Conservation (phyloP, 2,113 vertebrate species). For the Megaceryle maxima region DNA sequence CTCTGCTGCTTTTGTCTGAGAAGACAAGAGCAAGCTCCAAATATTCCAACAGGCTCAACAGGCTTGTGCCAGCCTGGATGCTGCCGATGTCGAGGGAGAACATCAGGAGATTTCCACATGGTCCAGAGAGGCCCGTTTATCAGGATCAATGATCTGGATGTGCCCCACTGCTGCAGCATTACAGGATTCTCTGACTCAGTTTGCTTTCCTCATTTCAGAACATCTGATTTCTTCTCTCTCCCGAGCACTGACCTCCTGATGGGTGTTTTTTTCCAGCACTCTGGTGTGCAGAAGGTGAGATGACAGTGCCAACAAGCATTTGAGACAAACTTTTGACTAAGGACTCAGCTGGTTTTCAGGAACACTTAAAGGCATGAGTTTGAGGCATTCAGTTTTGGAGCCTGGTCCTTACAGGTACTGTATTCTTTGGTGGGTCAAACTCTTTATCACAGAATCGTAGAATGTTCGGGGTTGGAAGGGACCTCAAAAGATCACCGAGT, state of each 20-base stretch:
- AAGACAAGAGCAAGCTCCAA: background rate
- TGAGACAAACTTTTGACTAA: background rate
- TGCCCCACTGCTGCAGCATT: background rate
- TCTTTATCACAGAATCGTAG: no score
- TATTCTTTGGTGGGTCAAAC: background rate
- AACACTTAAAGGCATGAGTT: background rate
- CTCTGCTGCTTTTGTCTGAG: constrained; percentile 25
- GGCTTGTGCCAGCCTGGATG: background rate
- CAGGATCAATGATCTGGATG: background rate
- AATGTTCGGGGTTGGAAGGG: no score
- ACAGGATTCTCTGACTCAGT: background rate
- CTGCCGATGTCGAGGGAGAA: background rate
- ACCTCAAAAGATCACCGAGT: no score
- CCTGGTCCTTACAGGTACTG: background rate
- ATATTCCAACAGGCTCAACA: background rate
- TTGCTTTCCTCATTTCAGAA: background rate
- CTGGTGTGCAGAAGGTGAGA: background rate
- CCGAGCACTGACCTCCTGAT: background rate
- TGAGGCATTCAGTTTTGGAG: background rate
- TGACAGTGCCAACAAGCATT: background rate
- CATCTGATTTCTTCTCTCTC: background rate
- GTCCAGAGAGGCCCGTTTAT: background rate
- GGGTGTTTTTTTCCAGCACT: background rate
- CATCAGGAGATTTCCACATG: background rate
- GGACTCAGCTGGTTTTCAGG: background rate